Evolutionary conservation across 35 echinoderm and acorn worm genomes (phyloP).

Genomic region (Anneissia japonica): DNA sequence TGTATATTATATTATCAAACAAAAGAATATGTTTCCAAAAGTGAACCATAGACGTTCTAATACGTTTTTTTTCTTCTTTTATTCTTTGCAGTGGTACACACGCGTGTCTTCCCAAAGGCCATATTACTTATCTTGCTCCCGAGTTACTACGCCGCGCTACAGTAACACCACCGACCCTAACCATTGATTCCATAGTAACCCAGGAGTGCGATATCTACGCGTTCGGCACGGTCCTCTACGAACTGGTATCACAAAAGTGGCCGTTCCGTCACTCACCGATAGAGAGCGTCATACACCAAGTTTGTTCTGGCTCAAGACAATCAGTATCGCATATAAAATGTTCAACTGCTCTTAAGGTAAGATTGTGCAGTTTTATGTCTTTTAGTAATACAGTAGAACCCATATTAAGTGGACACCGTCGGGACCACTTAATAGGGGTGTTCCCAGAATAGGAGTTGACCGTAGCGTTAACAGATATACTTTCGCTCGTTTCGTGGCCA

Average conservation of each 20-base stretch:
- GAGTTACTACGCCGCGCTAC: not conserved
- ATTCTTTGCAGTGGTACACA: not conserved
- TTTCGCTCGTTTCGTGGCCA: no score
- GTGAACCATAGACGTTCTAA: not conserved
- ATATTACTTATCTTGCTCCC: constrained; percentile 10
- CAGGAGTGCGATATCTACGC: not conserved
- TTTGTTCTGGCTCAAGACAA: not conserved
- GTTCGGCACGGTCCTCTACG: not conserved
- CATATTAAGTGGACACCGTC: no score
- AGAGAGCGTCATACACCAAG: not conserved
- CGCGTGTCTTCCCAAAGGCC: not conserved
- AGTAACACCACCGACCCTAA: not conserved
- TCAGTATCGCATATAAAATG: not conserved
- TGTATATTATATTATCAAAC: no score
- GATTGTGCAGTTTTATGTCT: no score
- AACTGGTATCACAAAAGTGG: not conserved
- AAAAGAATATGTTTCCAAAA: no score
- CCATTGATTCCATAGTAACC: not conserved
- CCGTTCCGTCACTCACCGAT: not conserved
- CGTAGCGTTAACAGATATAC: no score
- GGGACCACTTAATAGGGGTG: no score
- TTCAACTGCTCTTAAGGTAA: not conserved
- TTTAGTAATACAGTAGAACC: no score
- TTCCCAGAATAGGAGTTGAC: no score
- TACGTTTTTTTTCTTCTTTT: not conserved